phyloP scores from a whole-genome alignment of 2,797 vertebrate genomes.

The Trachurus trachurus region DNA sequence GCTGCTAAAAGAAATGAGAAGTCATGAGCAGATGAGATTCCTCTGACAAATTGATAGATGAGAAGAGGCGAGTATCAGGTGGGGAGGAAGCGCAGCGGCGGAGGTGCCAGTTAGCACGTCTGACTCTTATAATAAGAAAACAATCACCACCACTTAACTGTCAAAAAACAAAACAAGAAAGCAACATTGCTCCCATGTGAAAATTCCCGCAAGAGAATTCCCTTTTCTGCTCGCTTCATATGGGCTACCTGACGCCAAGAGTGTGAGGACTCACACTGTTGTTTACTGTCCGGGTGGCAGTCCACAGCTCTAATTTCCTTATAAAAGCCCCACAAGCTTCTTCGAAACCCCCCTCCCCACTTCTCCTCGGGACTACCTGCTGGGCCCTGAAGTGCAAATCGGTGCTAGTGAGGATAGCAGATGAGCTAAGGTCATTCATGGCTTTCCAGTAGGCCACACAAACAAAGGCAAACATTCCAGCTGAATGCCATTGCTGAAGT shows the following conservation, averaged over 20 bases:
- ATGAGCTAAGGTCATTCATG: constrained; percentile 90
- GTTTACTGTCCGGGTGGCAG: constrained; percentile 88
- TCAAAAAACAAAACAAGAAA: constrained; percentile 60
- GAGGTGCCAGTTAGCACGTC: constrained; percentile 62
- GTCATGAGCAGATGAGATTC: background rate
- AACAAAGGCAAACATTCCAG: constrained; percentile 92
- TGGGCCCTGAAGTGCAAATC: constrained; percentile 94
- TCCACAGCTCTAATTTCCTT: constrained; percentile 89
- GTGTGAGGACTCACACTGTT: constrained; percentile 76
- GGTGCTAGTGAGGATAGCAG: constrained; percentile 89
- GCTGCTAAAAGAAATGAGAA: background rate
- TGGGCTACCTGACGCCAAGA: constrained; percentile 57
- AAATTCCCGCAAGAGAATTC: constrained; percentile 70
- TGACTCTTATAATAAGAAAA: constrained; percentile 59
- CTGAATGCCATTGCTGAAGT: constrained; percentile 91
- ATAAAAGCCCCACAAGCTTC: constrained; percentile 84
- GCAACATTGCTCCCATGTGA: constrained; percentile 56
- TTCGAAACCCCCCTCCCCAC: constrained; percentile 34
- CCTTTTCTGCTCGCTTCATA: constrained; percentile 28
- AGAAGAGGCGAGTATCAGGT: constrained; percentile 62
- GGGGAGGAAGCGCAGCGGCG: constrained; percentile 51
- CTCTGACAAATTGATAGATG: constrained; percentile 40
- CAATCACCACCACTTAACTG: constrained; percentile 34
- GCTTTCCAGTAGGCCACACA: constrained; percentile 84
- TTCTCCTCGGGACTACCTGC: constrained; percentile 87